These are phyloP conservation scores for Meloe dianella DNA, from an alignment of 2,888 invertebrate genomes.

Conservation along the genomic window DNA sequence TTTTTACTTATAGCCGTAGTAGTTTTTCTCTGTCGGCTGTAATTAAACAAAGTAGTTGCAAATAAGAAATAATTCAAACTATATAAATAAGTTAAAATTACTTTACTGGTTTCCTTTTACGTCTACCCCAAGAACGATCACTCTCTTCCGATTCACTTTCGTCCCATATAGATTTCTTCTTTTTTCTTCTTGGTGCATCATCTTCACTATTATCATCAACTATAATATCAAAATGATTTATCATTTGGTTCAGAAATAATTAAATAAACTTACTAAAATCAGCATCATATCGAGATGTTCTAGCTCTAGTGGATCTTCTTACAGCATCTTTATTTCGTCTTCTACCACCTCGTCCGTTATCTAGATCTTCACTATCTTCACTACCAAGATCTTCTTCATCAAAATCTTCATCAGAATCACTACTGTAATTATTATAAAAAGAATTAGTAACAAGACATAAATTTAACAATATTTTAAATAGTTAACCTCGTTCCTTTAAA, in stretches of 20 bases:
- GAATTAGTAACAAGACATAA: constrained; percentile 18
- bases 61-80: no score
- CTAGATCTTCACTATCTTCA: constrained; percentile 64
- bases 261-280: constrained; percentile 61
- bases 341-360: constrained; percentile 58
- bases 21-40: constrained; percentile 16
- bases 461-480: constrained; percentile 27
- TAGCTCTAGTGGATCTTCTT: constrained; percentile 64
- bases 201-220: constrained; percentile 62
- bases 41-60: neutral
- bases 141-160: constrained; percentile 68
- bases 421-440: constrained; percentile 36
- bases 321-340: constrained; percentile 59
- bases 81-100: neutral
- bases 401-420: constrained; percentile 63
- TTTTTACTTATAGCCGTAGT: constrained; percentile 41
- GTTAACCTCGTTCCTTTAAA: constrained; percentile 81
- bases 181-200: constrained; percentile 63
- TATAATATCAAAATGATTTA: constrained; percentile 38
- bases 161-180: constrained; percentile 66
- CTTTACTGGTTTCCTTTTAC: constrained; percentile 55
- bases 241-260: no score
- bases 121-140: constrained; percentile 65
- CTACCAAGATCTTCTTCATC: constrained; percentile 63
- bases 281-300: constrained; percentile 62